Evolutionary conservation across 2,113 vertebrate genomes (phyloP), one percentile per base, ranked within the genome.

Genomic region (Amphiprion ocellaris): DNA sequence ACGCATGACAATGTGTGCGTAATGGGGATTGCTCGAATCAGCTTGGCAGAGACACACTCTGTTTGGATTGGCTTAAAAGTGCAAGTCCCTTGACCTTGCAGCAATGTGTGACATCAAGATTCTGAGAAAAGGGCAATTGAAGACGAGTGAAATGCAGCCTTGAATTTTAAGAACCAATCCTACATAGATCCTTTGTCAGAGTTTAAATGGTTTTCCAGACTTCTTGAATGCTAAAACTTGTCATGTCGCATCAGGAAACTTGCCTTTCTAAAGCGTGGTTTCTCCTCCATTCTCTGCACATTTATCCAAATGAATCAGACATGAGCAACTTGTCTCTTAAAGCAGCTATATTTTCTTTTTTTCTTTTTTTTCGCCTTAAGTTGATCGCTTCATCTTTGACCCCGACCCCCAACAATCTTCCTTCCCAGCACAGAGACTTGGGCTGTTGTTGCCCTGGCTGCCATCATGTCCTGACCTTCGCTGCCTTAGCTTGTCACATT

Each of bases 1-100:
- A 75, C 74, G 78, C 85, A 85, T 90, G 85, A 83, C 82, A 69
- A 56, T 82, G 83, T 81, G 81, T 59, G 83, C 24, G 39, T 83
- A 75, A 81, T 83, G 66, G 82, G 82, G 77, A 83, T 85, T 81
- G 79, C 72, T 85, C 1, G 77, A 77, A 86, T 77, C 52, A 6
- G 58, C 56, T 72, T 68, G 85, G 81, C 79, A 73, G 41, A 63
- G 53, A 62, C 23, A 24, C 0, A n/a, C 70, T 84, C 39, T 44
- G 82, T 79, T 77, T 84, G 72, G 76, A 64, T 70, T 85, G 78
- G 53, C 89, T 79, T 74, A 63, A 69, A 74, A 73, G 74, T 84
- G 81, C 66, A 71, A 62, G 81, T 81, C 46, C 63, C 37, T 41
- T 84, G 86, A 91, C 87, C 83, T 87, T 80, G 77, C 79, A 55